Percentiles rank a stretch among this genome's conserved stretches.
These are phyloP conservation scores for Acipenser oxyrinchus DNA, from an alignment of 2,797 vertebrate genomes.

Conservation along the genomic window DNA sequence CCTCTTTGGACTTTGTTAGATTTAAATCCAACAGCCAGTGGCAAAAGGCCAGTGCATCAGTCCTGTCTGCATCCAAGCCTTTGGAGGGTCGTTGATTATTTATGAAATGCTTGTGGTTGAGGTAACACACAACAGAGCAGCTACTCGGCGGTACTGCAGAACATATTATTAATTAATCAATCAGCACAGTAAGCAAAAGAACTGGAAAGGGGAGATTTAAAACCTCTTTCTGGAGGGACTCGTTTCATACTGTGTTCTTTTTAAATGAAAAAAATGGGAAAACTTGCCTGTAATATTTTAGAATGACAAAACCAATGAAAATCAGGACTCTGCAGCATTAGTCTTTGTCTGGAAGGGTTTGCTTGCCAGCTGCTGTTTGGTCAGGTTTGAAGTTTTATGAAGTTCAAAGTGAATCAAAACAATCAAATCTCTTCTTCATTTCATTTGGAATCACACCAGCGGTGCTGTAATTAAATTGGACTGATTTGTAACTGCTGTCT, in stretches of 20 bases:
- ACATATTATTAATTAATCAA: constrained; percentile 13
- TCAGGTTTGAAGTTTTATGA: background rate
- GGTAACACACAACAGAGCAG: constrained; percentile 1
- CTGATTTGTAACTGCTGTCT: background rate
- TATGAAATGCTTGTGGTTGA: constrained; percentile 7
- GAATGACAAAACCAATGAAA: constrained; percentile 10
- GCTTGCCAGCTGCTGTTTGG: constrained; percentile 1
- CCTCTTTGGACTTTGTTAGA: background rate
- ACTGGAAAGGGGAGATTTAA: constrained; percentile 4
- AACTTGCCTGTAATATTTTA: background rate
- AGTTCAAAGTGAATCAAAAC: constrained; percentile 9
- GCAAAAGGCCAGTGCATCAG: constrained; percentile 5
- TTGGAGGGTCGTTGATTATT: constrained; percentile 14
- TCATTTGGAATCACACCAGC: background rate
- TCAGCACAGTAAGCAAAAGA: background rate
- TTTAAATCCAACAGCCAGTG: background rate
- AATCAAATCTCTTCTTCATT: constrained; percentile 9
- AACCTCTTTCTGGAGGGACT: background rate
- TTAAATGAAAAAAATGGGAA: background rate
- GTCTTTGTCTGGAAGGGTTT: constrained; percentile 8
- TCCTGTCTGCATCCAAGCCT: background rate
- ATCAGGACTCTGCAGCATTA: constrained; percentile 1
- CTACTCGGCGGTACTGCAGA: background rate
- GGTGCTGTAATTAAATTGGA: background rate
- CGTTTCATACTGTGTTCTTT: background rate